Conservation (phyloP, 2,113 vertebrate species). For the Terrapene triunguis region DNA sequence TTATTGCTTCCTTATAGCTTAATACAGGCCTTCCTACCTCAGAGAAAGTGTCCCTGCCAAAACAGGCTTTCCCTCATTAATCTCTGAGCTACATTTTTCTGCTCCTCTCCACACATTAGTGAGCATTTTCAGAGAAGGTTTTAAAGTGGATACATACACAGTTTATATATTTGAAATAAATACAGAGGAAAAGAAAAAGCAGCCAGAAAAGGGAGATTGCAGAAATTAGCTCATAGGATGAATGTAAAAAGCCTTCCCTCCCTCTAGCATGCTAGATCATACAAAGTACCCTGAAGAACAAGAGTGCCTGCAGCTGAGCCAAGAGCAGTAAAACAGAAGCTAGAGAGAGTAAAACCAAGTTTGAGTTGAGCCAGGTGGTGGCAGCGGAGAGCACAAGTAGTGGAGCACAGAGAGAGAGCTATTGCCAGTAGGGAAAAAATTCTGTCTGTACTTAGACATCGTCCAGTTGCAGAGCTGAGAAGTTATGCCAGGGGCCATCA, state of each 20-base stretch:
- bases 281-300: neutral
- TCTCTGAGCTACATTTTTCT: neutral
- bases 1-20: neutral
- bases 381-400: constrained; percentile 30
- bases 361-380: constrained; percentile 13
- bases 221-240: constrained; percentile 18
- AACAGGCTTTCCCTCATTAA: neutral
- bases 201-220: neutral
- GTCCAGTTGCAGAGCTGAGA: constrained; percentile 85
- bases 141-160: neutral
- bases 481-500: constrained; percentile 83
- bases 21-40: neutral
- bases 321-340: constrained; percentile 29
- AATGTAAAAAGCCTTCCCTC: neutral
- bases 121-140: neutral
- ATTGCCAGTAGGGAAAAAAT: constrained; percentile 46
- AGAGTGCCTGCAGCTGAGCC: constrained; percentile 14
- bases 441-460: constrained; percentile 84
- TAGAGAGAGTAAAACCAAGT: constrained; percentile 8
- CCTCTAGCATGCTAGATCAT: neutral
- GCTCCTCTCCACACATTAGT: neutral
- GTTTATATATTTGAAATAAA: neutral
- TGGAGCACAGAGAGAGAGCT: constrained; percentile 40
- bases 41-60: neutral
- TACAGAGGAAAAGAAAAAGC: neutral